Evolutionary conservation across 2,797 vertebrate species (phyloP).

Genomic region (Pitangus sulphuratus): DNA sequence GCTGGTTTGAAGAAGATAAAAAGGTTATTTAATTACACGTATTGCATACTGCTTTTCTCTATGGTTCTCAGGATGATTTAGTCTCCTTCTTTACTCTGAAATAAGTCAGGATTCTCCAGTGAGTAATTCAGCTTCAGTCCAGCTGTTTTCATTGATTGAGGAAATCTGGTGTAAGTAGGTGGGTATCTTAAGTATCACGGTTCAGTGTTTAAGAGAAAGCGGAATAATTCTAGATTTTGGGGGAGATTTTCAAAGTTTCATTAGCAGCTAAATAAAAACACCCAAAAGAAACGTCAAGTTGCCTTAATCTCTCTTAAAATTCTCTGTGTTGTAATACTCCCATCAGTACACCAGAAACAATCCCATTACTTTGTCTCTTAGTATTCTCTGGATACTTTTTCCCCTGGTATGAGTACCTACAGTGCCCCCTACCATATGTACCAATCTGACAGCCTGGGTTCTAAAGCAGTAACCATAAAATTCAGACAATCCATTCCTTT

Average conservation of each 20-base stretch:
- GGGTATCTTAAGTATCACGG: neutral
- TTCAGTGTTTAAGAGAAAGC: neutral
- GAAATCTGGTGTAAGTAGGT: neutral
- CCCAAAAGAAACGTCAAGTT: neutral
- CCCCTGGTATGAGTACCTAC: neutral
- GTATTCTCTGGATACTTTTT: neutral
- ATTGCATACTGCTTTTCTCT: neutral
- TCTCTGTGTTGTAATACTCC: neutral
- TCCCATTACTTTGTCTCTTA: neutral
- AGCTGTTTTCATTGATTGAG: neutral
- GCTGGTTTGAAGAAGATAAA: accelerated
- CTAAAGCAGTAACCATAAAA: neutral
- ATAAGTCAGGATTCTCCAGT: neutral
- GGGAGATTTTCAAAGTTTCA: neutral
- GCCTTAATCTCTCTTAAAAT: neutral
- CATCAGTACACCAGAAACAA: neutral
- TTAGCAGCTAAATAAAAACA: neutral
- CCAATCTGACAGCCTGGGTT: neutral
- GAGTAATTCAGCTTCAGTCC: neutral
- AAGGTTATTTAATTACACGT: neutral
- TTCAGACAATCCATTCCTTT: neutral
- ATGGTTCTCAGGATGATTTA: neutral
- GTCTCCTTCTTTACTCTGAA: neutral
- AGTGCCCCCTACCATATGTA: accelerated
- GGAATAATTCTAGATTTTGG: neutral